Evolutionary conservation across 2,888 invertebrate species (phyloP), one percentile per base, ranked within the genome.

Genomic region (Polylopha cassiicola): DNA sequence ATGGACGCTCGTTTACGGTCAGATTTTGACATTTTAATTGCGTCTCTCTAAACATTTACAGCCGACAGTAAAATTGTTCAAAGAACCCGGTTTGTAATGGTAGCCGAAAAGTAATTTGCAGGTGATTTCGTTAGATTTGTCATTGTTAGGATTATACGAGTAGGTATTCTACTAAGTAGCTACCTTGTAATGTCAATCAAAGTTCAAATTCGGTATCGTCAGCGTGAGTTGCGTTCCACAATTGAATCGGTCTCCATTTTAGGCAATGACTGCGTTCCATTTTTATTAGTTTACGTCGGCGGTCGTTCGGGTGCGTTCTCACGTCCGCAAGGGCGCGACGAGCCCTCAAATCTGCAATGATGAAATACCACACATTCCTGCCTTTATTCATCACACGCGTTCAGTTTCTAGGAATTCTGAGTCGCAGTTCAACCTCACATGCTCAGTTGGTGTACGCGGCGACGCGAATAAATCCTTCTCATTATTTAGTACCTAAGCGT

Each of bases 311-410:
- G 47, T 58, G 53, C 50, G 68, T 78, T 82, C 76, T 77, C 81
- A 81, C 76, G 70, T 74, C 50, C 44, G 60, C 48, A 50, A 64
- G 66, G 67, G 65, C 61, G 60, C 65, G 58, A 62, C 50, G 59
- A 67, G 69, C 66, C 73, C 75, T 80, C 67, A 75, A 79, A 82
- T 81, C 80, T 78, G 77, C 76, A 71, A 62, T 74, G 77, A 73
- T 73, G 68, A 68, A 77, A 85, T 85, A 76, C 81, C 69, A 58
- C 46, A 56, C 73, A 67, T 66, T 77, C 72, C 69, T 50, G 60
- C 50, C 63, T 80, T 78, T 82, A 85, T 85, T 84, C 85, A 78
- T 73, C 76, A 81, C 82, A 77, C 82, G 78, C 79, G 72, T 72
- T 50, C 48, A 50, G 56, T 47, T 85, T 82, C 84, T 82, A 74